Evolutionary conservation across 2,797 vertebrate species (phyloP).

Genomic region (Molossus molossus): DNA sequence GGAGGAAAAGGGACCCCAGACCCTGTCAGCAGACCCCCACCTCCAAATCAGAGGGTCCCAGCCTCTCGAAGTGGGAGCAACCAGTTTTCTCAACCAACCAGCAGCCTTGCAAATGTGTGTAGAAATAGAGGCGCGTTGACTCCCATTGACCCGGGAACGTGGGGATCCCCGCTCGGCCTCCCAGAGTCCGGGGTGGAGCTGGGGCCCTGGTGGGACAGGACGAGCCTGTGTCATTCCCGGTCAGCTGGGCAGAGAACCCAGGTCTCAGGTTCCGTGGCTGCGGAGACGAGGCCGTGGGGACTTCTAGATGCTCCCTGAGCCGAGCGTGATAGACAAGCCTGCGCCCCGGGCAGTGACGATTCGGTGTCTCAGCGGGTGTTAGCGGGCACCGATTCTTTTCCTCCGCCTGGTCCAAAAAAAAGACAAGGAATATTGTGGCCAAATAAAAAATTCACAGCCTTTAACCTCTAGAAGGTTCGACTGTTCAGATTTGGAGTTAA

Average conservation of each 20-base stretch:
- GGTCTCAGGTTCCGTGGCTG: too few species aligned
- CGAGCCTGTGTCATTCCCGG: too few species aligned
- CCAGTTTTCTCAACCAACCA: too few species aligned
- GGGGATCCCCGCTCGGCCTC: neutral
- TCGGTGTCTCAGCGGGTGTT: accelerated
- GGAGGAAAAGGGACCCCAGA: neutral
- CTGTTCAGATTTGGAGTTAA: neutral
- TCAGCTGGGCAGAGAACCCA: too few species aligned
- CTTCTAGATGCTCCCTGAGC: neutral
- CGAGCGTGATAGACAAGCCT: neutral
- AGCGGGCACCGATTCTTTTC: neutral
- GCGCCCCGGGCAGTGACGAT: accelerated
- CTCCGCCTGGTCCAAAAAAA: neutral
- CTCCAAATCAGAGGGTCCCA: neutral
- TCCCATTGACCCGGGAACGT: accelerated
- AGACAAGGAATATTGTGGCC: neutral
- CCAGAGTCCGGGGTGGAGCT: accelerated
- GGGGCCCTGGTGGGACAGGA: neutral
- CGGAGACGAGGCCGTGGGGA: too few species aligned
- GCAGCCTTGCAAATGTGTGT: neutral
- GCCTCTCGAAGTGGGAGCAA: neutral
- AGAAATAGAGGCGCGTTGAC: neutral
- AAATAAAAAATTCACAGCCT: neutral
- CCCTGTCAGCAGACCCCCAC: neutral
- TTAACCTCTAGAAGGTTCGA: neutral